Evolutionary conservation across 2,888 invertebrate genomes (phyloP).

Genomic region (Amiota minor): DNA sequence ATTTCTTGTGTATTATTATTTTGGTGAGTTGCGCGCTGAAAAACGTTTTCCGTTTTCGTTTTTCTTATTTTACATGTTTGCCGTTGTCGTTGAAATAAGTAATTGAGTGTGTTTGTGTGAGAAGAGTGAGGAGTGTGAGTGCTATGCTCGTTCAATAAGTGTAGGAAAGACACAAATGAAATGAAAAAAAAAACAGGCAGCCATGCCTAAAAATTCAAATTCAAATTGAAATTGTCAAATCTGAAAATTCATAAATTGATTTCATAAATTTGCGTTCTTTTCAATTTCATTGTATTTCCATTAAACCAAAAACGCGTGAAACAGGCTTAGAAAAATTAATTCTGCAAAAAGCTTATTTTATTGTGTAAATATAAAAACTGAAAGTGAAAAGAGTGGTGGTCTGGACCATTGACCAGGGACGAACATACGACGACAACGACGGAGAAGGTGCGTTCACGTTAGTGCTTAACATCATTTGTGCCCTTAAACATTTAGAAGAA

Average conservation of each 20-base stretch:
- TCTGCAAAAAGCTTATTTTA: constrained; percentile 33
- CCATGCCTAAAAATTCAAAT: constrained; percentile 47
- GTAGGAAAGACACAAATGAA: constrained; percentile 17
- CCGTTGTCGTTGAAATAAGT: constrained; percentile 36
- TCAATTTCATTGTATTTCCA: constrained; percentile 31
- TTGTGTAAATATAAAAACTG: constrained; percentile 59
- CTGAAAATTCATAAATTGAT: constrained; percentile 30
- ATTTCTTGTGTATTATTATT: neutral
- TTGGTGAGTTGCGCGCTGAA: constrained; percentile 42
- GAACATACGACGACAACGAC: neutral
- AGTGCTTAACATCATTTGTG: constrained; percentile 31
- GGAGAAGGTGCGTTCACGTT: constrained; percentile 9
- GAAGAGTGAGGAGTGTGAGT: constrained; percentile 1
- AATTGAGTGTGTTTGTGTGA: neutral
- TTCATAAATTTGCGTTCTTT: neutral
- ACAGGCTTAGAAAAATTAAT: constrained; percentile 30
- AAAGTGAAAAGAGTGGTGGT: constrained; percentile 44
- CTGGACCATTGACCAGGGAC: constrained; percentile 10
- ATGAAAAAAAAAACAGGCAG: constrained; percentile 40
- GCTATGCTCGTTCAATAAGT: constrained; percentile 31
- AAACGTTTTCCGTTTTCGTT: constrained; percentile 44
- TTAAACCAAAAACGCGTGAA: constrained; percentile 3
- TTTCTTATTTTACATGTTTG: constrained; percentile 30
- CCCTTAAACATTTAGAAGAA: too few relatives aligned
- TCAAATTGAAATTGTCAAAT: constrained; percentile 42